Evolutionary conservation across 1,140 invertebrate species (phyloP).

Genomic region (Drosophila sucinea): DNA sequence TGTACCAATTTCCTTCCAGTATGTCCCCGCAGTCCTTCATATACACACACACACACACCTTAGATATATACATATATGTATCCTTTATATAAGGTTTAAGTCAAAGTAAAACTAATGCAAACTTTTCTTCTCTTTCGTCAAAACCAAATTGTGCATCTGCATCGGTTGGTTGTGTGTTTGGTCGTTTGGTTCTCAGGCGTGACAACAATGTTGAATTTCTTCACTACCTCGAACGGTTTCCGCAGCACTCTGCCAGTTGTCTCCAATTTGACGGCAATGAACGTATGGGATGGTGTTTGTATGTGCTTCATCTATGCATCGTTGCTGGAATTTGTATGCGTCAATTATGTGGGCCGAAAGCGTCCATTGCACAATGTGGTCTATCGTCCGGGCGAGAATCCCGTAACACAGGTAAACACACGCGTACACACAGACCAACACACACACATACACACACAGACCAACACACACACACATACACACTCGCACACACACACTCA

Average conservation of each 20-base stretch:
- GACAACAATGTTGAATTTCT: constrained; percentile 98
- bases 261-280: constrained; percentile 97
- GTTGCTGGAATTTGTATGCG: constrained; percentile 95
- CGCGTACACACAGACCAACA: constrained; percentile 8
- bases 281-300: constrained; percentile 97
- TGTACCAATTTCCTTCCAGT: not conserved
- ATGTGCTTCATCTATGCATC: constrained; percentile 98
- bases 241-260: constrained; percentile 95
- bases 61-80: not conserved
- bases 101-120: not conserved
- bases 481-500: not conserved
- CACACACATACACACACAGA: constrained; percentile 14
- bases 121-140: constrained; percentile 2
- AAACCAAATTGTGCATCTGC: not conserved
- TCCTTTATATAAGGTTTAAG: not conserved
- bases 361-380: constrained; percentile 93
- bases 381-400: constrained; percentile 94
- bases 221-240: constrained; percentile 96
- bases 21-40: not conserved
- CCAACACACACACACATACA: not conserved
- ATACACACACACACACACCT: not conserved
- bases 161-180: too few species aligned
- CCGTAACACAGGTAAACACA: constrained; percentile 91
- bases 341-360: constrained; percentile 97
- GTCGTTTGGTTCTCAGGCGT: constrained; percentile 86